phyloP scores from a whole-genome alignment of 2,888 invertebrate species.

The Antheraea assamensis region DNA sequence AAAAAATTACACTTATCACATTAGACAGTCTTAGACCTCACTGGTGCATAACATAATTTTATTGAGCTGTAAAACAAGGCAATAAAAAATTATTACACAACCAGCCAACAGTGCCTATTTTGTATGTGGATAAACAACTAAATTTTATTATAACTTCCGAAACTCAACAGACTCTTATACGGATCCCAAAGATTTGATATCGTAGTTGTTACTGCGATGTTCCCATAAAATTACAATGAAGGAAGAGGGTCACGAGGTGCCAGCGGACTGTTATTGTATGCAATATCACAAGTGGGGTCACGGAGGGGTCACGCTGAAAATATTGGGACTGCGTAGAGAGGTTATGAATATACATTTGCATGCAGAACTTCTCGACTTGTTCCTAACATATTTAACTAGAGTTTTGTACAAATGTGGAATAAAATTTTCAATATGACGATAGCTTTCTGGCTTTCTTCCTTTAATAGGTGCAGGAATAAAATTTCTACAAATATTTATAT shows the following conservation, averaged over 20 bases:
- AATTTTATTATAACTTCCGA: constrained; percentile 11
- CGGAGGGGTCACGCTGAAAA: constrained; percentile 46
- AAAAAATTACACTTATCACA: not conserved
- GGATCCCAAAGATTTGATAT: constrained; percentile 38
- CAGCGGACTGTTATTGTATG: constrained; percentile 59
- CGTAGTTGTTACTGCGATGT: constrained; percentile 47
- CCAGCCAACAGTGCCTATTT: not conserved
- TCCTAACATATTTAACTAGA: constrained; percentile 10
- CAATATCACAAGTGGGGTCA: constrained; percentile 53
- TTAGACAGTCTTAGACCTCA: not conserved
- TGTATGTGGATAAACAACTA: not conserved
- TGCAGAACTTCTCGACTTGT: constrained; percentile 30
- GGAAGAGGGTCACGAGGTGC: constrained; percentile 50
- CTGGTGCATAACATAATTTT: not conserved
- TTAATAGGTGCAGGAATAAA: no score
- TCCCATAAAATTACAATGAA: constrained; percentile 55
- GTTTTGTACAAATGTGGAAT: not conserved
- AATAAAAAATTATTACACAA: not conserved
- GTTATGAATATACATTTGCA: constrained; percentile 48
- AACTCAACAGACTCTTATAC: constrained; percentile 16
- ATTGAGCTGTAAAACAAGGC: not conserved
- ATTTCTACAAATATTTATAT: no score
- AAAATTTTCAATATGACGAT: not conserved
- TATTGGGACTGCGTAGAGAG: constrained; percentile 47
- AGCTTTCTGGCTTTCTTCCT: not conserved